A percentile compares a stretch with the other conserved stretches of the same genome.
Evolutionary conservation across 2,888 invertebrate species (phyloP).

Genomic region (Automeris io): DNA sequence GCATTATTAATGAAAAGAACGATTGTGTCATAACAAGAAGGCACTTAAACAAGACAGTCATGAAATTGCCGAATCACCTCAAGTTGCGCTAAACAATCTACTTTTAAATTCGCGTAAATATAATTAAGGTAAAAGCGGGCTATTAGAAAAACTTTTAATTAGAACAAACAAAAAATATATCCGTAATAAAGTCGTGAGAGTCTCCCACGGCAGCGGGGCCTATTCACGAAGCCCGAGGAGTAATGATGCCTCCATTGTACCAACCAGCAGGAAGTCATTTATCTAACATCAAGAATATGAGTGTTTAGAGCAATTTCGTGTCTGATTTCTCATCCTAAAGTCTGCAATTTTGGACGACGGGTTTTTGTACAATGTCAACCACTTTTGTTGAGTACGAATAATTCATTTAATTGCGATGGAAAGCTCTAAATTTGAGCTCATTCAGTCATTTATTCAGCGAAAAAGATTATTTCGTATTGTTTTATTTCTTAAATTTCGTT

Average conservation of each 20-base stretch:
- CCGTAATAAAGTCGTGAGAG: constrained; percentile 74
- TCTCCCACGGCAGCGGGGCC: constrained; percentile 62
- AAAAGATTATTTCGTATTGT: too few relatives aligned
- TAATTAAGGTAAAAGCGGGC: constrained; percentile 73
- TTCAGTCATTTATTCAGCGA: too few relatives aligned
- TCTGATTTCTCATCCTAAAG: constrained; percentile 70
- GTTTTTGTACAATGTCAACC: constrained; percentile 29
- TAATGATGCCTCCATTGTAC: constrained; percentile 74
- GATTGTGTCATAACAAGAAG: background rate
- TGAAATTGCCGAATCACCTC: too few relatives aligned
- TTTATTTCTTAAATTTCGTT: too few relatives aligned
- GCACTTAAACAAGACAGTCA: background rate
- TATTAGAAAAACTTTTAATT: constrained; percentile 73
- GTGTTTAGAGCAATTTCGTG: constrained; percentile 73
- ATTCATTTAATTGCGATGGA: constrained; percentile 17
- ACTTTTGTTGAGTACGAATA: constrained; percentile 27
- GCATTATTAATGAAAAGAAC: background rate
- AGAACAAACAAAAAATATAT: constrained; percentile 74
- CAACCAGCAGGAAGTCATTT: constrained; percentile 73
- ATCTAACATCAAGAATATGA: constrained; percentile 77
- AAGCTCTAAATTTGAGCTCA: constrained; percentile 18
- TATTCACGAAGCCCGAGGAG: constrained; percentile 56
- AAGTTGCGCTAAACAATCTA: constrained; percentile 8
- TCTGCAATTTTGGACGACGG: constrained; percentile 65
- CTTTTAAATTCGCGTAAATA: constrained; percentile 33